Evolutionary conservation across 1,140 invertebrate genomes (phyloP), one percentile per base, ranked within the genome.

Genomic region (Heliconius congener): DNA sequence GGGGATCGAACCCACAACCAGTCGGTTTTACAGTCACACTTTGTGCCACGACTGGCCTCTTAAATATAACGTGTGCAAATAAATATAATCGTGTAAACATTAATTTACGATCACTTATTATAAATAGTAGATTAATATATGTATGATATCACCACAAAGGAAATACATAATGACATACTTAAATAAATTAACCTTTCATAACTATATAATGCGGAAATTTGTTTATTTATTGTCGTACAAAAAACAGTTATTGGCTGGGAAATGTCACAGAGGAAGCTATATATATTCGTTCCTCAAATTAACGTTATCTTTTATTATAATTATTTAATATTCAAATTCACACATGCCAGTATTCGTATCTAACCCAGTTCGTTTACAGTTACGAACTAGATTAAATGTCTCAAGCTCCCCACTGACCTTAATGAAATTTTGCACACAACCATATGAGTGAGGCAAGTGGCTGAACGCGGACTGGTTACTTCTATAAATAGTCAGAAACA

Each of bases 281-380:
- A 30, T 70, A 74, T 78, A 77, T 73, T 37, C 75, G 76, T 76
- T 76, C 37, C 57, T 71, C 77, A 66, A 76, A 42, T 37, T 81
- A 81, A 81, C 78, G 76, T 78, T 81, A 81, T 81, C 77, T 81
- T 78, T 81, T 76, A 81, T 78, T 37, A 55, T 27, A 27, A 52
- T 71, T 81, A 76, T 78, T 81, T 78, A 76, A 78, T 81, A 81
- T 81, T 81, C 77, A 81, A 81, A 81, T 78, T 81, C 80, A 81
- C 80, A 81, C 77, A 78, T 76, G 80, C 77, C 52, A 73, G 50
- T 71, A 52, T 81, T 81, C 80, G 57, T 73, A 77, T 81, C 74
- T 81, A 81, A 73, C 80, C 77, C 75, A 78, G 66, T 78, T 76
- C n/a, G 76, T 39, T 71, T 73, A 81, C 80, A 75, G 80, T 78